Evolutionary conservation across 2,888 invertebrate species (phyloP).

Genomic region (Apamea epomidion): DNA sequence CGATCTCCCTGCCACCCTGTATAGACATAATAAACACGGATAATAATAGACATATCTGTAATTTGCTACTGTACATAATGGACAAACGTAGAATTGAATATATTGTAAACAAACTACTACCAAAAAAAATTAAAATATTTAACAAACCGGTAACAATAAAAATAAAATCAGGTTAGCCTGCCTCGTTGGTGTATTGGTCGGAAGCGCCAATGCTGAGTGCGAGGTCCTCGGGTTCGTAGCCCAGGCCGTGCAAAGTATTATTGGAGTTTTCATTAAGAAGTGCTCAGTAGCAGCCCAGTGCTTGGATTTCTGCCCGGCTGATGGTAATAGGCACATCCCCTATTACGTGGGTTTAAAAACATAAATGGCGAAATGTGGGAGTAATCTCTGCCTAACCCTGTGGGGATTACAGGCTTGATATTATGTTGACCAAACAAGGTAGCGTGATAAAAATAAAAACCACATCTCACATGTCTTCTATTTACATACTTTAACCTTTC

Average conservation of each 20-base stretch:
- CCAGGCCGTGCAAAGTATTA: background rate
- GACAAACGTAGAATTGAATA: too few relatives aligned
- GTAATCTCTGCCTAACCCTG: background rate
- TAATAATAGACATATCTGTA: too few relatives aligned
- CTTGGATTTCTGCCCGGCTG: background rate
- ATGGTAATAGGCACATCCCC: background rate
- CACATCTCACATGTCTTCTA: slow-evolving; percentile 9
- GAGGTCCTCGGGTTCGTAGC: background rate
- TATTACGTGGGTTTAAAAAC: background rate
- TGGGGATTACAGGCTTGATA: background rate
- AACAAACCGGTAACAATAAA: background rate
- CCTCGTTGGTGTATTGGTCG: background rate
- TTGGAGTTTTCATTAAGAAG: too few relatives aligned
- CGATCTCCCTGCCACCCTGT: too few relatives aligned
- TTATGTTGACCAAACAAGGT: background rate
- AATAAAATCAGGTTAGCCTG: background rate
- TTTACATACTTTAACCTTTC: slow-evolving; percentile 29
- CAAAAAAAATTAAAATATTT: too few relatives aligned
- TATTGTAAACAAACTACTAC: background rate
- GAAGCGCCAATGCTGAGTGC: background rate
- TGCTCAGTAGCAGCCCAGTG: background rate
- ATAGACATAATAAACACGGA: too few relatives aligned
- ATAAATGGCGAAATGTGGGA: background rate
- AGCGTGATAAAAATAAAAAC: slow-evolving; percentile 10
- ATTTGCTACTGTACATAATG: too few relatives aligned